Conservation (phyloP, 1,140 invertebrate genomes). For the Dufourea novaeangliae region DNA sequence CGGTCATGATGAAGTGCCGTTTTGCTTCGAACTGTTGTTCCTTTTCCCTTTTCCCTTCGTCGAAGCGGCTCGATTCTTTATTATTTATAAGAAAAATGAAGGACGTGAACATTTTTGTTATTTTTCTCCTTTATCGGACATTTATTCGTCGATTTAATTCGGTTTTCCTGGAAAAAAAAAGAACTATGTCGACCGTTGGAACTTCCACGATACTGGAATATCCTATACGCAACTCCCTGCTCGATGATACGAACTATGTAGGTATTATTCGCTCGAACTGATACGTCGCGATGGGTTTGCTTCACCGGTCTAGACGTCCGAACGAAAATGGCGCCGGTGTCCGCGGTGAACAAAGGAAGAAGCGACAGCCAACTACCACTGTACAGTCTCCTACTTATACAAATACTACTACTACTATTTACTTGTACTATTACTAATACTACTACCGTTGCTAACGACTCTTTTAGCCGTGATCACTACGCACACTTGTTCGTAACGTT, state of each 20-base stretch:
- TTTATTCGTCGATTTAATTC: too few relatives aligned
- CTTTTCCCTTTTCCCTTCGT: too few relatives aligned
- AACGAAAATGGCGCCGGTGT: too few relatives aligned
- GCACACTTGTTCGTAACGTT: not conserved
- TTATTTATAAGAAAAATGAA: too few relatives aligned
- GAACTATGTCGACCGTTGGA: too few relatives aligned
- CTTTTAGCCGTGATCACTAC: not conserved
- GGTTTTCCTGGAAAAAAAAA: too few relatives aligned
- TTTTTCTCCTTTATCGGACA: too few relatives aligned
- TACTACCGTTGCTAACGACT: not conserved
- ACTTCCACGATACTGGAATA: constrained; percentile 3
- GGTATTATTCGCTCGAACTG: not conserved
- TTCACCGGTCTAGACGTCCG: not conserved
- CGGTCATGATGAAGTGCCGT: not conserved
- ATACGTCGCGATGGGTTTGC: constrained; percentile 20
- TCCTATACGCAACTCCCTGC: constrained; percentile 45
- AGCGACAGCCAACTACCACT: constrained; percentile 66
- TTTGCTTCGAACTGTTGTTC: too few relatives aligned
- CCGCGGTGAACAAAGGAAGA: constrained; percentile 43
- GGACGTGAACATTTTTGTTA: too few relatives aligned
- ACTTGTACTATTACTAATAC: constrained; percentile 30
- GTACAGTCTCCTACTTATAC: constrained; percentile 45
- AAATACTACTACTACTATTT: constrained; percentile 8
- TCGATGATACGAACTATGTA: constrained; percentile 32
- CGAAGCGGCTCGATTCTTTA: too few relatives aligned